Conservation (phyloP, 1,140 invertebrate species). For the Leucophenga varia region DNA sequence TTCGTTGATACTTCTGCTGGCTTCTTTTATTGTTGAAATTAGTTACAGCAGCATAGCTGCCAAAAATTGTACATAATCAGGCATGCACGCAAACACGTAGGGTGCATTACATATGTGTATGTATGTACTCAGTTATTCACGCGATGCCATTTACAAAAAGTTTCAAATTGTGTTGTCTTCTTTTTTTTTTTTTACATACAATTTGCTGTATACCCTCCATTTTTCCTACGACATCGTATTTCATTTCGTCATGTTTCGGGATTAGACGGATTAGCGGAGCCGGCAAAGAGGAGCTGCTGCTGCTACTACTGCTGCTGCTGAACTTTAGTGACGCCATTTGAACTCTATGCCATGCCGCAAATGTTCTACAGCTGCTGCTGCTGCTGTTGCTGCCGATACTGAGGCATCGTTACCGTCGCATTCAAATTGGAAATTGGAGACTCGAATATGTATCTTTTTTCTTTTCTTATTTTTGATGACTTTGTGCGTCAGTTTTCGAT, state of each 20-base stretch:
- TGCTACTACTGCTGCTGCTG: constrained; percentile 23
- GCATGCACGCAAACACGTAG: constrained; percentile 3
- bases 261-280: constrained; percentile 52
- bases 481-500: constrained; percentile 21
- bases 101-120: no score
- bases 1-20: no score
- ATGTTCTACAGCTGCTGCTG: constrained; percentile 16
- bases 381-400: background rate
- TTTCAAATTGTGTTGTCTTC: no score
- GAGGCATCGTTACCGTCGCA: background rate
- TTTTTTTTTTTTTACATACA: no score
- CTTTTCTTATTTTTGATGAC: constrained; percentile 26
- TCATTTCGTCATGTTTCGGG: constrained; percentile 57
- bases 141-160: no score
- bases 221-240: constrained; percentile 46
- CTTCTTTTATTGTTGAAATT: constrained; percentile 39
- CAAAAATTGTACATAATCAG: constrained; percentile 1
- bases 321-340: constrained; percentile 30
- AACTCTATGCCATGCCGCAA: background rate
- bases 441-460: constrained; percentile 12
- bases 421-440: constrained; percentile 9
- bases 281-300: constrained; percentile 31
- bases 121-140: no score
- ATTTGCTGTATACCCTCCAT: constrained; percentile 34
- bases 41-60: constrained; percentile 22